Conservation (phyloP, 2,888 invertebrate genomes). For the Xestia sexstrigata region DNA sequence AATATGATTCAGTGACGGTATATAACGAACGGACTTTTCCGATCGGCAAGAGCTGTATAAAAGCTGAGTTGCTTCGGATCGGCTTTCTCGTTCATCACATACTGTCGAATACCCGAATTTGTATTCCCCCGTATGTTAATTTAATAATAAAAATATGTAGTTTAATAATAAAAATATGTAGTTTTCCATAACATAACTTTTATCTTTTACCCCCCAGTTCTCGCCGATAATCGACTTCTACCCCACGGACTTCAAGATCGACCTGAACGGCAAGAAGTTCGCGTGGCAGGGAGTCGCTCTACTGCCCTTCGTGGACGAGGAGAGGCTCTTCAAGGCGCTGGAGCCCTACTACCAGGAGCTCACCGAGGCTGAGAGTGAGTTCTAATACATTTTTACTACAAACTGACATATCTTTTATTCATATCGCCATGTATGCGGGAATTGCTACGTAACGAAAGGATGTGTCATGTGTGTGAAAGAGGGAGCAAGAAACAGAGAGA, state of each 20-base stretch:
- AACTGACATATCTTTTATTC: background rate
- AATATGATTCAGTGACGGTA: too few relatives aligned
- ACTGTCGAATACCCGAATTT: too few relatives aligned
- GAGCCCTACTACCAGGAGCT: conserved; percentile 95
- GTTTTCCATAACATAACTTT: too few relatives aligned
- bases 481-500: background rate
- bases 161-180: too few relatives aligned
- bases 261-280: conserved; percentile 99
- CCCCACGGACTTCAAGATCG: conserved; percentile 99
- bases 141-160: too few relatives aligned
- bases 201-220: conserved; percentile 87
- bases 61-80: too few relatives aligned
- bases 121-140: too few relatives aligned
- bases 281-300: conserved; percentile 99
- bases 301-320: conserved; percentile 99
- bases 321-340: conserved; percentile 95
- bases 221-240: conserved; percentile 99
- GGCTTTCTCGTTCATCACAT: too few relatives aligned
- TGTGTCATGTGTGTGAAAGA: background rate
- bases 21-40: too few relatives aligned
- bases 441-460: too few relatives aligned
- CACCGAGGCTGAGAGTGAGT: conserved; percentile 95
- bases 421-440: background rate
- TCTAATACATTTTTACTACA: background rate
- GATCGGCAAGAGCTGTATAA: too few relatives aligned